Percentiles rank a stretch among this genome's conserved stretches.
phyloP scores from a whole-genome alignment of 2,888 invertebrate genomes.

The Andrena marginata region DNA sequence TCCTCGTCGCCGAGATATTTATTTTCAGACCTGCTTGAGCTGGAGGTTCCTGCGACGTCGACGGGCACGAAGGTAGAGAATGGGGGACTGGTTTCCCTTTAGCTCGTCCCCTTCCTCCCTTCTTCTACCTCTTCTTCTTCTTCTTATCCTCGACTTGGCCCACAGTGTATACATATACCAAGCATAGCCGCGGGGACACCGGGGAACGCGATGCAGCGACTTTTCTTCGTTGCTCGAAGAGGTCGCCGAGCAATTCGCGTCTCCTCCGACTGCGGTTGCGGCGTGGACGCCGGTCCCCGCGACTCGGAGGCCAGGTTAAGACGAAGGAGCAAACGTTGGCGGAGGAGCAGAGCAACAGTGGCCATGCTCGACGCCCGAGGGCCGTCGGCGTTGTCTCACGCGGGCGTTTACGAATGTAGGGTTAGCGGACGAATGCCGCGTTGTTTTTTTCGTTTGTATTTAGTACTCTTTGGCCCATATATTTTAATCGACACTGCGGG shows the following conservation, averaged over 20 bases:
- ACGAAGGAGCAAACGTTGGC: background rate
- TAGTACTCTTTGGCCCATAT: slow-evolving; percentile 20
- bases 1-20: slow-evolving; percentile 51
- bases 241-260: slow-evolving; percentile 43
- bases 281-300: background rate
- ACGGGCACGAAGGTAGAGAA: slow-evolving; percentile 31
- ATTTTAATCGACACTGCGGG: slow-evolving; percentile 36
- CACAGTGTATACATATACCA: slow-evolving; percentile 24
- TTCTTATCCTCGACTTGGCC: slow-evolving; percentile 14
- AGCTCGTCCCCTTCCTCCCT: background rate
- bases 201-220: slow-evolving; percentile 53
- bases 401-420: slow-evolving; percentile 34
- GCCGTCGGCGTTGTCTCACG: slow-evolving; percentile 13
- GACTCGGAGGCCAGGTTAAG: background rate
- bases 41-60: slow-evolving; percentile 53
- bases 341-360: background rate
- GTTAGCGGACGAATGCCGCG: slow-evolving; percentile 13
- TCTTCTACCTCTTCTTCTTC: background rate
- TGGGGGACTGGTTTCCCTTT: slow-evolving; percentile 65
- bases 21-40: slow-evolving; percentile 45
- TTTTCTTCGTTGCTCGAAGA: slow-evolving; percentile 58
- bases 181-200: slow-evolving; percentile 59
- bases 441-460: slow-evolving; percentile 24
- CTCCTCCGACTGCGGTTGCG: slow-evolving; percentile 11
- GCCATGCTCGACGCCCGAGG: background rate